Conservation (phyloP, 2,797 vertebrate genomes). For the Urophycis tenuis region DNA sequence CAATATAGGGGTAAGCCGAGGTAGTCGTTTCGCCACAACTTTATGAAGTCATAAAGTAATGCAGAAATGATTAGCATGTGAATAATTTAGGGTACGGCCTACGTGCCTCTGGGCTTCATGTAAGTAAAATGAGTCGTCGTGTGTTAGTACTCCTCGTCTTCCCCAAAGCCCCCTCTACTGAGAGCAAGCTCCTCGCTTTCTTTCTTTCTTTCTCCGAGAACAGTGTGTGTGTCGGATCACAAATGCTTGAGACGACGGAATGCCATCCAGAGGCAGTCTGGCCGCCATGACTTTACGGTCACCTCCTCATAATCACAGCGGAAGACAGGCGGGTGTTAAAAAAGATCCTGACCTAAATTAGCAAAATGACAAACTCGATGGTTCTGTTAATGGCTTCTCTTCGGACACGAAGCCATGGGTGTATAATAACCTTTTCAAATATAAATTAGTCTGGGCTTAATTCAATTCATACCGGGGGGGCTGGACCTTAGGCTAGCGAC, state of each 20-base stretch:
- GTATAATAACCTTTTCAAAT: background rate
- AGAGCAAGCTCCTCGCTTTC: background rate
- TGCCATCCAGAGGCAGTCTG: background rate
- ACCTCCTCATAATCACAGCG: background rate
- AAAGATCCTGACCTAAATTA: background rate
- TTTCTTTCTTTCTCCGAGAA: background rate
- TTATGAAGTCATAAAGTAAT: slow-evolving; percentile 20
- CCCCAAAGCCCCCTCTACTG: background rate
- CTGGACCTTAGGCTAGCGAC: background rate
- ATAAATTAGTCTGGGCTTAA: background rate
- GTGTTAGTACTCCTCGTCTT: background rate
- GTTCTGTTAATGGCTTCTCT: background rate
- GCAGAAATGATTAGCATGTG: slow-evolving; percentile 5
- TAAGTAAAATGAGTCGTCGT: background rate
- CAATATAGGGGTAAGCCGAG: background rate
- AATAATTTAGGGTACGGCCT: slow-evolving; percentile 2
- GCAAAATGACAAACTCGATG: background rate
- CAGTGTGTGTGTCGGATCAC: background rate
- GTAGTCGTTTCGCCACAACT: slow-evolving; percentile 5
- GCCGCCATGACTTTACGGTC: background rate
- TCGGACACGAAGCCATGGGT: background rate
- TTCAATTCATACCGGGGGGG: background rate
- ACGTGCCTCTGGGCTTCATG: background rate
- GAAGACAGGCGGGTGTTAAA: background rate
- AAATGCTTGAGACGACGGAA: background rate